Base-by-base conservation (phyloP, 2,797 vertebrate genomes). In the Enteromius treurensis region DNA sequence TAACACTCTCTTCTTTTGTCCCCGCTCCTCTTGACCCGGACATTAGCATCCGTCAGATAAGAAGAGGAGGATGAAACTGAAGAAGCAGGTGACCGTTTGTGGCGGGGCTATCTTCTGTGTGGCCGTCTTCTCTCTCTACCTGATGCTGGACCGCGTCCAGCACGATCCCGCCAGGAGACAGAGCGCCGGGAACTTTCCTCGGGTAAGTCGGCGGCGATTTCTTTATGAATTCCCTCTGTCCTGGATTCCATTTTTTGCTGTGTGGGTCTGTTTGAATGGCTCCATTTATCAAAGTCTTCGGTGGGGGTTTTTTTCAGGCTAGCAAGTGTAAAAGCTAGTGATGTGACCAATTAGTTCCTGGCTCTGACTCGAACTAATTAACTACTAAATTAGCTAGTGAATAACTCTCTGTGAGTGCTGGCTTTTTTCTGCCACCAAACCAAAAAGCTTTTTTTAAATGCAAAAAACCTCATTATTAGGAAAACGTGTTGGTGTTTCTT, bases 111-210 rank as follows among this genome's bases (percentile, higher is more conserved):
- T 98, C 92, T 99, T 99, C 94, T 99, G 98, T 73, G 97, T 99
- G 93, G 98, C 98, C 0, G 98, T 99, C 77, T 99, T 99, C 93
- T 98, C 98, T 0, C 96, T 99, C 68, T 99, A 99, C 94, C 91
- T 99, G 90, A 99, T 99, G 98, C 92, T 99, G 95, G 98, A 99
- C 91, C 94, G 97, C 77, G 98, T 99, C 90, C 98, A 99, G 85
- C 97, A 97, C 13, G 98, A 99, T 85, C 97, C 97, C 32, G 79
- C 95, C 13, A 94, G 97, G 67, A 94, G 95, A 89, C 97, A 97
- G 92, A 95, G 86, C 0, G 96, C 96, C 4, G 97, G 96, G 80
- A 97, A 98, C 93, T 98, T 99, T 91, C 98, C 98, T 85, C 93
- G 97, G 96, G 98, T 99, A 94, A 96, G 96, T 78, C 34, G 0